Conservation (phyloP, 92 coral and sea anemone genomes). For the Bergia sp. region DNA sequence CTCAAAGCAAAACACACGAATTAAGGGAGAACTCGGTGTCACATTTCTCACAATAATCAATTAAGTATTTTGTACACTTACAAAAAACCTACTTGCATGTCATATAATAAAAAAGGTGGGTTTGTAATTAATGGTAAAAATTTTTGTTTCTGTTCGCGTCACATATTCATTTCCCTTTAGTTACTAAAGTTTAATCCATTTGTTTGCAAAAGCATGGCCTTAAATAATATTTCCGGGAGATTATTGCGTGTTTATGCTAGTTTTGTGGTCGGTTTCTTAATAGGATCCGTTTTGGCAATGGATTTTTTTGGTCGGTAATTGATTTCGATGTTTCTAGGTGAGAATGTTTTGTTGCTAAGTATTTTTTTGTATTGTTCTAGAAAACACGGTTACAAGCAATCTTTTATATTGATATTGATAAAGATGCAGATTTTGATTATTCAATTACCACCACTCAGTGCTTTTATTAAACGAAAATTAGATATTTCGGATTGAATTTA, state of each 20-base stretch:
- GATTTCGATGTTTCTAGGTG: neutral
- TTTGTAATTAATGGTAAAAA: no score
- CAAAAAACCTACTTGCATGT: no score
- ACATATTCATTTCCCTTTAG: neutral
- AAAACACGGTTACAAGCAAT: neutral
- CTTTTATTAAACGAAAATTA: neutral
- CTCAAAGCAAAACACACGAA: neutral
- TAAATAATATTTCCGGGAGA: neutral
- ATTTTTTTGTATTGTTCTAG: neutral
- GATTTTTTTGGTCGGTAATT: neutral
- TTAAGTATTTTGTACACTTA: no score
- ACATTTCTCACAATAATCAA: no score
- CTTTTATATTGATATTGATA: neutral
- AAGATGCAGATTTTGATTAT: neutral
- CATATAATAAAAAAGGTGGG: neutral
- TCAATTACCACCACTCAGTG: neutral
- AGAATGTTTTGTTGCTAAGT: neutral
- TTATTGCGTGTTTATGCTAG: neutral
- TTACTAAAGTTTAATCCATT: neutral
- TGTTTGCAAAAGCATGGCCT: neutral
- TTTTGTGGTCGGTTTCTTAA: neutral
- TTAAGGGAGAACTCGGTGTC: neutral
- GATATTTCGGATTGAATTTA: neutral
- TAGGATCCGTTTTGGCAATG: neutral
- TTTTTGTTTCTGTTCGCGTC: no score